Base-by-base conservation (phyloP, 2,797 vertebrate genomes). In the Anguilla anguilla region DNA sequence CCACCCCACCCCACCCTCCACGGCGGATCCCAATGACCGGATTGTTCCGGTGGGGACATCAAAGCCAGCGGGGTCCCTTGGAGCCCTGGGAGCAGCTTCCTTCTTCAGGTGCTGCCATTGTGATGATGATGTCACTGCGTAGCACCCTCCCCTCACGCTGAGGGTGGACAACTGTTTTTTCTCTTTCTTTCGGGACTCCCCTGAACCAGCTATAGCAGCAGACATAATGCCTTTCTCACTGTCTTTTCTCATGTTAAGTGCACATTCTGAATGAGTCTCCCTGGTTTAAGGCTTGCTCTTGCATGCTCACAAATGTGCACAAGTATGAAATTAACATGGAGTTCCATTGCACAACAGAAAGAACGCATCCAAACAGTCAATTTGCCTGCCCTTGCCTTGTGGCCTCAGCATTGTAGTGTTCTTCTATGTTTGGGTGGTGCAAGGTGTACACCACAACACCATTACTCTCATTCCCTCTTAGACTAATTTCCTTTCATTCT, bases 91-190 rank as follows among this genome's bases (percentile, higher is more conserved):
- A 81, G 79, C 10, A 15, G 11, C n/a, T 90, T 17, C n/a, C 59
- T 31, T 55, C 43, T 43, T n/a, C 43, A 53, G 55, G 28, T 11
- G 31, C 77, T n/a, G 28, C 74, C 77, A 31, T 46, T 10, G 43
- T 51, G 46, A n/a, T 51, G 43, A 31, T 82, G 64, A 43, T 57
- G 90, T 85, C 91, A 43, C 74, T 17, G 88, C 86, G 89, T 81
- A 69, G 69, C 46, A 17, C 61, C 59, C 88, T 91, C 91, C 87
- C 87, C 88, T 91, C 17, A 17, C 90, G 89, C 91, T 86, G 89
- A 89, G 92, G 91, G 25, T 90, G 87, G 90, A 89, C 57, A 15
- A 31, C 67, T 25, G 35, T 59, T 35, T 31, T 55, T 31, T 1
- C 3, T 5, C 28, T 17, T 17, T 84, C 22, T 53, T 25, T 55